Base-by-base conservation (phyloP, 2,888 invertebrate species). In the Apamea anceps region DNA sequence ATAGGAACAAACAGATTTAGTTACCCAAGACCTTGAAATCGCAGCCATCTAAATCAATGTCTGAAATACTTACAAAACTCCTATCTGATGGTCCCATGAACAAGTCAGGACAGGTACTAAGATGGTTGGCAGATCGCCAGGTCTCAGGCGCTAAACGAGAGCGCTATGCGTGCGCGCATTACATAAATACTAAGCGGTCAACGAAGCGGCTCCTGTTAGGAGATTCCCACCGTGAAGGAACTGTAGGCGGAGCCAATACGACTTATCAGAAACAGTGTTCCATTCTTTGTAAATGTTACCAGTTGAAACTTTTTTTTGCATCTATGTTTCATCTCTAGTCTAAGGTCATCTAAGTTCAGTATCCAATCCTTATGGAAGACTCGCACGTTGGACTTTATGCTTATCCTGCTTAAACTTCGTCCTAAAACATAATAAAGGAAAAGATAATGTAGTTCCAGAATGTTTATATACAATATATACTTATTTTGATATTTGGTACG, bases 51-150 rank as follows among this genome's bases (percentile, higher is more conserved):
- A 2, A 32, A 86, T 72, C 70, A 87, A 75, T n/a, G 60, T 60
- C 54, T 42, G 2, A 28, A 67, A 21, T 60, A 63, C 21, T 72
- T n/a, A 77, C 28, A 25, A 45, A 42, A 15, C 4, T 13, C 1
- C 6, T 66, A 71, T 63, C 71, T 37, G 70, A 85, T 57, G n/a
- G 57, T 37, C 25, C 67, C 62, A n/a, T 37, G 63, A 73, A 73
- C 75, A 77, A 84, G 85, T 87, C 80, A 54, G 37, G 63, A 75
- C 85, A 75, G 77, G 85, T 75, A 80, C 57, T 13, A 28, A 25
- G 54, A 42, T n/a, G 72, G 28, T 57, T 85, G 85, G 85, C 87
- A 73, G 66, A 37, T 2, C 12, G 85, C 85, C 85, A 85, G 75
- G 37, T 51, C 72, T 18, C 75, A 79, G 84, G 79, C 87, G 81